Conservation (phyloP, 2,797 vertebrate genomes). For the Betta splendens region DNA sequence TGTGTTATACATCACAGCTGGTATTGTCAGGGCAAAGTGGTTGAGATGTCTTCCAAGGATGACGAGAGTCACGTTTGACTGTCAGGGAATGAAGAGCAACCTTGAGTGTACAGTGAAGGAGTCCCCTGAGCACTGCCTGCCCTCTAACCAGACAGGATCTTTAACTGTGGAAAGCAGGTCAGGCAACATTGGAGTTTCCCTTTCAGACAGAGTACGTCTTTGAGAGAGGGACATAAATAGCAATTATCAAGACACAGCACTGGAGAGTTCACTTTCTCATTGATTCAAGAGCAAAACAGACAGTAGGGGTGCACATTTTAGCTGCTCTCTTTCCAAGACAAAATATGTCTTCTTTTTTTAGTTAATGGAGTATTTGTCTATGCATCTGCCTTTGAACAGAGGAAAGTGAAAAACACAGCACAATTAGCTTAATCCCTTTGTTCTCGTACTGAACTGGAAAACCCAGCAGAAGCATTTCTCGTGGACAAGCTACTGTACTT, state of each 20-base stretch:
- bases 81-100: constrained; percentile 34
- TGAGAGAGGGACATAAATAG: constrained; percentile 61
- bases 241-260: constrained; percentile 46
- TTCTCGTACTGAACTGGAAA: constrained; percentile 53
- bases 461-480: constrained; percentile 62
- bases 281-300: constrained; percentile 39
- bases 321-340: not conserved
- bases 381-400: constrained; percentile 22
- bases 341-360: not conserved
- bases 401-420: constrained; percentile 27
- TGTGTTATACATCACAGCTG: constrained; percentile 31
- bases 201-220: constrained; percentile 56
- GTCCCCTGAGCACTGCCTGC: constrained; percentile 28
- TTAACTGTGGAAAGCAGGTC: constrained; percentile 65
- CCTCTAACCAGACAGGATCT: constrained; percentile 54
- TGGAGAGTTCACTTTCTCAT: constrained; percentile 51
- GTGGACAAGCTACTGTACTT: constrained; percentile 61
- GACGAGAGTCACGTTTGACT: constrained; percentile 32
- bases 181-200: constrained; percentile 66
- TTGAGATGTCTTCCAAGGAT: constrained; percentile 32
- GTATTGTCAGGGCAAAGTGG: constrained; percentile 19
- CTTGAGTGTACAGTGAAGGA: constrained; percentile 37
- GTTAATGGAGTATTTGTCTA: not conserved
- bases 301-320: constrained; percentile 7
- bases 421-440: constrained; percentile 50